Conservation (phyloP, 2,888 invertebrate genomes). For the Neoscelio sp. region DNA sequence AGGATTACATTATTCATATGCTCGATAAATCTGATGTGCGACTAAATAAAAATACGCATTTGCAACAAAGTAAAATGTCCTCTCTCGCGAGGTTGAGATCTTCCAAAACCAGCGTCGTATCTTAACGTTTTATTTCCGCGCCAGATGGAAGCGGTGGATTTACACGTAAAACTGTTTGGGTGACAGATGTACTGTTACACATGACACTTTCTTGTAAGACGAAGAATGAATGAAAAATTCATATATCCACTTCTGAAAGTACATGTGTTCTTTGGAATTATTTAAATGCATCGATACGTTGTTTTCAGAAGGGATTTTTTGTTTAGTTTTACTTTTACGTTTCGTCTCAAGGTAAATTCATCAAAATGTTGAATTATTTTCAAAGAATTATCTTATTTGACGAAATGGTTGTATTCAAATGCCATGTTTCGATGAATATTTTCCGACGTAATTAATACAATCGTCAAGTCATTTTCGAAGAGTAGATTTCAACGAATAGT, state of each 20-base stretch:
- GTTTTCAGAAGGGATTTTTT: no score
- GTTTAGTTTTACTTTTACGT: no score
- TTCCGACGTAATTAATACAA: no score
- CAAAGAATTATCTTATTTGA: no score
- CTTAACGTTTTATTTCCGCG: slow-evolving; percentile 7
- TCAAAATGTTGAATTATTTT: no score
- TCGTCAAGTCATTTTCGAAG: no score
- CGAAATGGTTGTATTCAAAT: no score
- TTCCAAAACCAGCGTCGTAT: background rate
- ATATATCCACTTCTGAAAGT: slow-evolving; percentile 14
- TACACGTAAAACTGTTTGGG: no score
- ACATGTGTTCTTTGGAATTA: background rate
- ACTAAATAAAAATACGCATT: slow-evolving; percentile 21
- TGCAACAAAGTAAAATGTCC: slow-evolving; percentile 22
- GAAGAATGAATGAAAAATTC: slow-evolving; percentile 36
- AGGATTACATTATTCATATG: slow-evolving; percentile 19
- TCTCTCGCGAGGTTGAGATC: slow-evolving; percentile 2
- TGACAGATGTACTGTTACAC: slow-evolving; percentile 21
- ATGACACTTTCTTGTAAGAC: slow-evolving; percentile 16
- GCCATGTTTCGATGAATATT: no score
- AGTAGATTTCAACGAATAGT: no score
- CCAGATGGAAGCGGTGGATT: background rate
- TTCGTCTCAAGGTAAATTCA: no score
- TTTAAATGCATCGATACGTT: no score
- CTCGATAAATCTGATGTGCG: slow-evolving; percentile 29